Evolutionary conservation across 2,113 vertebrate species (phyloP), one percentile per base, ranked within the genome.

Genomic region (Entelurus aequoreus): DNA sequence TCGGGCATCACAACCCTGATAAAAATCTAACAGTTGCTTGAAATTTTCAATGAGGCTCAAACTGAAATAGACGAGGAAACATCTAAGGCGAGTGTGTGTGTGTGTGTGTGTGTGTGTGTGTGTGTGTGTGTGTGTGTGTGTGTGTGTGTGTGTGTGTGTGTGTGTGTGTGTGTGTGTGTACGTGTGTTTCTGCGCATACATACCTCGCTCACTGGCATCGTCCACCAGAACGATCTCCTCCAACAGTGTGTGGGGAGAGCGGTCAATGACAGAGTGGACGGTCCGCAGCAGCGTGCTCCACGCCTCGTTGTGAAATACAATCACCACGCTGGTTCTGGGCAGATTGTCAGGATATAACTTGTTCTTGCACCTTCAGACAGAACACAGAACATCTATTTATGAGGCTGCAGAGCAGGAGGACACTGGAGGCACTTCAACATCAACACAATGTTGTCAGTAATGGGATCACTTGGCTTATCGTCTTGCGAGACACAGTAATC

Each of bases 221-320:
- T 99, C 97, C 16, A 99, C 97, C 7, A 99, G 92, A 72, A 99
- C 92, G 6, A 99, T 93, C 81, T 99, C 97, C 76, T 98, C 93
- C 71, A 99, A 86, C 87, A 97, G 91, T 65, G 94, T 91, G 64
- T 93, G 92, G 4, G 97, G 96, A 3, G 97, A 99, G 47, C 97
- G 90, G 86, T 94, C 93, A 63, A 99, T 95, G 73, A 98, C 96
- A 0, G 95, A 97, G 69, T 95, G 94, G 52, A 99, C 96, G 0
- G 97, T 99, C 40, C 97, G 91, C 60, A 99, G 91, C 66, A 98
- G 92, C 0, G 96, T 99, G 80, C 93, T 98, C 97, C 97, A 99
- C 0, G 97, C 96, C 84, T 99, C 96, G 44, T 98, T 99, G 89
- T 99, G 96, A 75, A 99, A 99, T 71, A 99, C 97, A 53, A 98